Conservation (phyloP, 2,797 vertebrate species). For the Channa striata region DNA sequence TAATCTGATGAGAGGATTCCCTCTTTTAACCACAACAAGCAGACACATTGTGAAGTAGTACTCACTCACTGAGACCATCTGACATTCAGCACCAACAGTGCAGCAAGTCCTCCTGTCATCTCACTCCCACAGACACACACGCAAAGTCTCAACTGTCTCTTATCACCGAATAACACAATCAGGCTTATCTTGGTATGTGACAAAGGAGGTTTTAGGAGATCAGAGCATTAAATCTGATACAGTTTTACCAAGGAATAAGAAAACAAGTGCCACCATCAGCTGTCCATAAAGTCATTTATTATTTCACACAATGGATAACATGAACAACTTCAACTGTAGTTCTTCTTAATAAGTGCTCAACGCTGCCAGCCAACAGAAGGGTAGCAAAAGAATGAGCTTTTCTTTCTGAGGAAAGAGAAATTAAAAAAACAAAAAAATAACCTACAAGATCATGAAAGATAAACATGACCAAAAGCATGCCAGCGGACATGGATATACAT, state of each 20-base stretch:
- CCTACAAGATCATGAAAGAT: constrained; percentile 98
- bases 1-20: constrained; percentile 76
- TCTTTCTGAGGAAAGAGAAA: constrained; percentile 88
- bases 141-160: constrained; percentile 9
- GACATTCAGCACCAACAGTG: constrained; percentile 56
- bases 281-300: constrained; percentile 92
- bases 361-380: constrained; percentile 95
- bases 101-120: constrained; percentile 51
- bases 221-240: constrained; percentile 11
- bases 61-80: constrained; percentile 58
- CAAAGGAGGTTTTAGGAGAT: constrained; percentile 26
- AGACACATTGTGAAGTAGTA: constrained; percentile 49
- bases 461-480: constrained; percentile 99
- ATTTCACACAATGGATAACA: constrained; percentile 99
- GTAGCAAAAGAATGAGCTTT: constrained; percentile 97
- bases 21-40: constrained; percentile 55
- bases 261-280: constrained; percentile 58
- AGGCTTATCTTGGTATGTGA: constrained; percentile 28
- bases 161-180: constrained; percentile 8
- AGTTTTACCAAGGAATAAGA: constrained; percentile 44
- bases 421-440: constrained; percentile 79
- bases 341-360: constrained; percentile 98
- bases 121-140: constrained; percentile 15
- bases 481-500: constrained; percentile 91
- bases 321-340: constrained; percentile 98